These are phyloP conservation scores for Psettodes erumei DNA, from an alignment of 2,113 vertebrate genomes.

Conservation along the genomic window DNA sequence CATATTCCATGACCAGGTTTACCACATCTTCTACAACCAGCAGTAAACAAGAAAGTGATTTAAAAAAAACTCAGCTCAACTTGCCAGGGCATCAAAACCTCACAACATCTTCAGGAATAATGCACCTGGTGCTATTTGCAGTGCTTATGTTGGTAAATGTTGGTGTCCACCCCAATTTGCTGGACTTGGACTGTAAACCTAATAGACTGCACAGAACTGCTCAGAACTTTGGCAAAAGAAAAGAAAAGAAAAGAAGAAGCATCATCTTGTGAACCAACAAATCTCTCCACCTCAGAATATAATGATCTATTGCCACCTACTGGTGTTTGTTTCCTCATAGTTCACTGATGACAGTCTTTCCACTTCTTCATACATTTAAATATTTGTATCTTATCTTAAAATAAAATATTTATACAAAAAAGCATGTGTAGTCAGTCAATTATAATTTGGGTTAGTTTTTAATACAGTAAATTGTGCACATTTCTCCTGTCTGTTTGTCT, in stretches of 20 bases:
- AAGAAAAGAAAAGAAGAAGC: conserved; percentile 6
- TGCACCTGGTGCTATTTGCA: not conserved
- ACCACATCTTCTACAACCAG: conserved; percentile 68
- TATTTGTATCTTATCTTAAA: conserved; percentile 69
- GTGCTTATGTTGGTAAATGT: conserved; percentile 3
- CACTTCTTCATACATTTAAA: conserved; percentile 25
- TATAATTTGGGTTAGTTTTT: not conserved
- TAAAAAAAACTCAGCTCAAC: conserved; percentile 9
- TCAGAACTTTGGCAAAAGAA: conserved; percentile 16
- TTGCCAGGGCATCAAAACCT: not conserved
- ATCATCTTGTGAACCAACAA: not conserved
- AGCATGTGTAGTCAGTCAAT: conserved; percentile 16
- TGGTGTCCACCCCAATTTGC: not conserved
- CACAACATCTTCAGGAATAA: conserved; percentile 7
- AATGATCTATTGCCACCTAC: conserved; percentile 2
- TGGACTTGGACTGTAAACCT: not conserved
- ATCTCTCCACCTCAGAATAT: not conserved
- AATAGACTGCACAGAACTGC: conserved; percentile 4
- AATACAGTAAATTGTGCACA: not conserved
- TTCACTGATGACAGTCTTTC: not conserved
- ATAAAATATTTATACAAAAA: conserved; percentile 75
- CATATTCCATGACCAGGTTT: conserved; percentile 77
- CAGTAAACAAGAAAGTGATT: conserved; percentile 40
- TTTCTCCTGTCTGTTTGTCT: not conserved
- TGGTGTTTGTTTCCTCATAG: not conserved